Base-by-base conservation (phyloP, 1,140 invertebrate genomes). In the Drosophila sp. region DNA sequence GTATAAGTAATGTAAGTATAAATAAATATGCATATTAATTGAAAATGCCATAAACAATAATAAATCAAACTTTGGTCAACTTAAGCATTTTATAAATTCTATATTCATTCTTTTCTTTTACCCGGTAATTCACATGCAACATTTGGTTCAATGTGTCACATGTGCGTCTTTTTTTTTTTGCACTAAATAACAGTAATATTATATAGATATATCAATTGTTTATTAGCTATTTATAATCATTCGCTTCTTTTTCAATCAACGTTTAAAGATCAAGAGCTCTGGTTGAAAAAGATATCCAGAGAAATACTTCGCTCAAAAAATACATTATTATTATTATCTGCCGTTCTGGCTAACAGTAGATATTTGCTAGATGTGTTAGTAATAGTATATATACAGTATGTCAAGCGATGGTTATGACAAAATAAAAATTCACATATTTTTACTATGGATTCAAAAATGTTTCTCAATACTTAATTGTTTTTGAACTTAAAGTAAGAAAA, bases 71-170 rank as follows among this genome's bases (percentile, higher is more conserved):
- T 87, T 87, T 87, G 82, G 82, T 87, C 81, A 67, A 67, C 83
- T 87, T 87, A 89, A 76, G 71, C 83, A 78, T 67, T 78, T 75
- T 87, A 86, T 84, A 84, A 87, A 86, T 86, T 86, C 81, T 87
- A 84, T 65, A 72, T 76, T 16, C 16, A 67, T 69, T 61, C n/a
- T n/a, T 50, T 50, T 67, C 8, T 65, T 18, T 25, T 45, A 54
- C 43, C 9, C 38, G 27, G 27, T 29, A 29, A 29, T 29, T 29
- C 27, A 64, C 53, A 41, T n/a, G 50, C 50, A 45, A 54, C 40
- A 48, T 48, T 34, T 11, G 18, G 14, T 25, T 48, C 14, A 14
- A 11, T 57, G 38, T 59, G 21, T 4, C 21, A 21, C 21, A 21
- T 4, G 21, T 21, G 21, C n/a, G n/a, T n/a, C n/a, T n/a, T n/a